phyloP scores from a whole-genome alignment of 2,113 vertebrate species.

The Athene cunicularia region DNA sequence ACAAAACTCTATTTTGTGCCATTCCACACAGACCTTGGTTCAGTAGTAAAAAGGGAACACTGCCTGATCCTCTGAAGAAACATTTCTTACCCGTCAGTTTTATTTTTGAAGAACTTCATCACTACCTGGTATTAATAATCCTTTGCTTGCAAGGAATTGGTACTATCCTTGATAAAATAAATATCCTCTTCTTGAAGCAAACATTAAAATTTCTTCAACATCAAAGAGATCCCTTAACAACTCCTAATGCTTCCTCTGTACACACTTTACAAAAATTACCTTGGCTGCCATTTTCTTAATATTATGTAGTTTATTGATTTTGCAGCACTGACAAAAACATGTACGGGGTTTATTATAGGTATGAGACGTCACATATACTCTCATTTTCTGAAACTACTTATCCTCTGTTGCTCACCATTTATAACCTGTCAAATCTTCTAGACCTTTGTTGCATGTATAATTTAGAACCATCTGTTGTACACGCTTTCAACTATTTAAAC shows the following conservation, averaged over 20 bases:
- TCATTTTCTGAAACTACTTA: slow-evolving; percentile 70
- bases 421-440: slow-evolving; percentile 72
- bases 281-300: background rate
- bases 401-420: slow-evolving; percentile 70
- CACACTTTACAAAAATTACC: background rate
- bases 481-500: slow-evolving; percentile 74
- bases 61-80: background rate
- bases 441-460: slow-evolving; percentile 74
- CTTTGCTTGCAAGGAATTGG: background rate
- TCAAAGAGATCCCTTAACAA: background rate
- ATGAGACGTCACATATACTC: slow-evolving; percentile 45
- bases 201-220: background rate
- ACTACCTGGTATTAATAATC: background rate
- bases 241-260: background rate
- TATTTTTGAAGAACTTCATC: background rate
- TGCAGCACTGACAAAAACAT: slow-evolving; percentile 24
- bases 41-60: background rate
- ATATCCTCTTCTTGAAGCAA: background rate
- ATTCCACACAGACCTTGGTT: background rate
- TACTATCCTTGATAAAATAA: background rate
- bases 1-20: background rate
- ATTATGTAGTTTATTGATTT: slow-evolving; percentile 51
- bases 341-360: slow-evolving; percentile 43
- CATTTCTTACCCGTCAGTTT: background rate
- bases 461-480: slow-evolving; percentile 78